A percentile compares a stretch with the other conserved stretches of the same genome.
Evolutionary conservation across 2,797 vertebrate species (phyloP).

Genomic region (Columba guinea): DNA sequence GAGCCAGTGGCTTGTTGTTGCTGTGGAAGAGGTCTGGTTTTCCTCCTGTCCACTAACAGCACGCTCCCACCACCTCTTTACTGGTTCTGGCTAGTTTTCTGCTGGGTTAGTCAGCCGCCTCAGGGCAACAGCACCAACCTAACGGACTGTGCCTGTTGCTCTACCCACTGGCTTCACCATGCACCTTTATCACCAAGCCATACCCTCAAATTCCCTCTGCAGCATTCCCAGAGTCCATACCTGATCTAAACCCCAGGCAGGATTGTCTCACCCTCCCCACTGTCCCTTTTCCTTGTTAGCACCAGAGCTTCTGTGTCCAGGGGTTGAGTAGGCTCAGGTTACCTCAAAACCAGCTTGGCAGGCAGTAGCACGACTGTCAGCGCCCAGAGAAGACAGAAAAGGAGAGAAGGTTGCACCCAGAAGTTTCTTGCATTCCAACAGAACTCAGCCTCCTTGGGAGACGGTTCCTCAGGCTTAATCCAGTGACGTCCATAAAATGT

Average conservation of each 20-base stretch:
- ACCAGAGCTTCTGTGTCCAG: not conserved
- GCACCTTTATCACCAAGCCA: not conserved
- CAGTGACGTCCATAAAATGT: not conserved
- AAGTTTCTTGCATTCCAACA: not conserved
- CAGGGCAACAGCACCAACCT: not conserved
- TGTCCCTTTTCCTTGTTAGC: not conserved
- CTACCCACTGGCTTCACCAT: not conserved
- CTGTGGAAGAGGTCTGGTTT: not conserved
- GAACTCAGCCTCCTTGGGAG: not conserved
- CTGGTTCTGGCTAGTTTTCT: not conserved
- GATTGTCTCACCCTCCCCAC: not conserved
- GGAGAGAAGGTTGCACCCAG: not conserved
- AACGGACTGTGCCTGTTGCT: not conserved
- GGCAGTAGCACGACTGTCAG: not conserved
- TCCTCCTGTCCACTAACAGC: rapidly evolving
- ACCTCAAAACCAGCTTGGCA: not conserved
- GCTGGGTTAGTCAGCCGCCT: not conserved
- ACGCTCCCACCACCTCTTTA: not conserved
- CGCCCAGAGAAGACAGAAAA: not conserved
- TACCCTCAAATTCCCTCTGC: not conserved
- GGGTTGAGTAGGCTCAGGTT: not conserved
- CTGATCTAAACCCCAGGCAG: not conserved
- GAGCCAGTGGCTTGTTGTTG: rapidly evolving
- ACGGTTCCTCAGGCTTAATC: not conserved
- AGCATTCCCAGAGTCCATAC: rapidly evolving